phyloP scores from a whole-genome alignment of 2,888 invertebrate species.

The Adineta ricciae region DNA sequence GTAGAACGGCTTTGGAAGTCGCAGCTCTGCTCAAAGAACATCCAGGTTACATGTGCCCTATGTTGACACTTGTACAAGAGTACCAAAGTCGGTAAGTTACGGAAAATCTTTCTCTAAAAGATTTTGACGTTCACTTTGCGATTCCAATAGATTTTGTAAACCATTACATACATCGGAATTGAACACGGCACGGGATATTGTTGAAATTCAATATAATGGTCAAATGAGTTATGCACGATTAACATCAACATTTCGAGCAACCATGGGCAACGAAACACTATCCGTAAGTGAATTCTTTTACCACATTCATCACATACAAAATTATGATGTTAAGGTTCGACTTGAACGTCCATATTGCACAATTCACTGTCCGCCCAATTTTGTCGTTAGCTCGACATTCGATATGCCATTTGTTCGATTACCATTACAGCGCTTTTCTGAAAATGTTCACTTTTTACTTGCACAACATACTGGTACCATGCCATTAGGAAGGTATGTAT shows the following conservation, averaged over 20 bases:
- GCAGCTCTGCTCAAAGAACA: background rate
- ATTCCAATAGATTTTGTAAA: background rate
- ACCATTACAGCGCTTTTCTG: slow-evolving; percentile 58
- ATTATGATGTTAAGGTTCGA: background rate
- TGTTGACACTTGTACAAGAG: background rate
- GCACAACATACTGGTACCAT: slow-evolving; percentile 66
- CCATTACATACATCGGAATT: background rate
- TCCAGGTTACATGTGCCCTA: background rate
- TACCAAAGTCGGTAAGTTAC: slow-evolving; percentile 12
- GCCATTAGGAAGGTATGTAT: slow-evolving; percentile 62
- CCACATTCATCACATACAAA: too few species aligned
- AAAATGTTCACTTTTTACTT: slow-evolving; percentile 61
- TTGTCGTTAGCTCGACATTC: slow-evolving; percentile 64
- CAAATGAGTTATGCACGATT: background rate
- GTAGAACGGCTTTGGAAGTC: background rate
- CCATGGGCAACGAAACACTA: background rate
- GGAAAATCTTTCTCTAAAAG: background rate
- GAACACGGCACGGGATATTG: background rate
- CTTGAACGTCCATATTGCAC: slow-evolving; percentile 57
- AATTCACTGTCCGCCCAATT: slow-evolving; percentile 62
- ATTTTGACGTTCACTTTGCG: background rate
- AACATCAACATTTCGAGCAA: background rate
- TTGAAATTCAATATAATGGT: background rate
- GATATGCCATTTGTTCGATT: slow-evolving; percentile 57
- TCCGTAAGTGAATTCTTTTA: too few species aligned